These are phyloP conservation scores for Amaurobius ferox DNA, from an alignment of 2,888 invertebrate genomes.

Conservation along the genomic window DNA sequence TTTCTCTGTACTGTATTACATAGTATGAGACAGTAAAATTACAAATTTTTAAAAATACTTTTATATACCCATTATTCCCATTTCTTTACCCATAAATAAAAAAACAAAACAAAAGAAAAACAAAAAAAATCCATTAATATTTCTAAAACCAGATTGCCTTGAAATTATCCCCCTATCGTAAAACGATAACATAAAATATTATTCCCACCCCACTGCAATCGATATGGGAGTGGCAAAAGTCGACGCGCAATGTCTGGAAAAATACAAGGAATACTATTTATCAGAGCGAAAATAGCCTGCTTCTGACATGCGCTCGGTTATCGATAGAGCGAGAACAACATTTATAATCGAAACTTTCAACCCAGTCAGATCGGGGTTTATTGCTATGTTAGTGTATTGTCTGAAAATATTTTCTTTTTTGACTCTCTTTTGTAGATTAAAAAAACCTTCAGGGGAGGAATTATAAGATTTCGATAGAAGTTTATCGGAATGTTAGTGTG, in stretches of 20 bases:
- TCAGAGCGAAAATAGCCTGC: slow-evolving; percentile 16
- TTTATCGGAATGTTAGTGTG: too few species aligned
- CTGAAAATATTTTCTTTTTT: background rate
- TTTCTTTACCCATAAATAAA: too few species aligned
- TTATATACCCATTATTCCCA: too few species aligned
- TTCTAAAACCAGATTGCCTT: background rate
- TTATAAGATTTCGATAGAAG: too few species aligned
- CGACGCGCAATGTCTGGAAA: background rate
- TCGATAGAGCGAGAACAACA: slow-evolving; percentile 13
- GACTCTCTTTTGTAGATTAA: too few species aligned
- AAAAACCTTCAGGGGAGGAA: too few species aligned
- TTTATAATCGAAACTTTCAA: slow-evolving; percentile 16
- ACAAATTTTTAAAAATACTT: too few species aligned
- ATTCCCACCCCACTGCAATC: slow-evolving; percentile 1
- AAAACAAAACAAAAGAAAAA: too few species aligned
- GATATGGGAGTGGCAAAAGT: slow-evolving; percentile 16
- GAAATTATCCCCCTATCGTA: background rate
- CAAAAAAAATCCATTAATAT: too few species aligned
- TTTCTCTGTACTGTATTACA: too few species aligned
- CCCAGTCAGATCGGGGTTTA: background rate
- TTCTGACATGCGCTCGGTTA: slow-evolving; percentile 4
- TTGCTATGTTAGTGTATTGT: slow-evolving; percentile 1
- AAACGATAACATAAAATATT: slow-evolving; percentile 14
- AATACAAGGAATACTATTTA: slow-evolving; percentile 14
- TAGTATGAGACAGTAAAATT: too few species aligned